Evolutionary conservation across 2,888 invertebrate genomes (phyloP).

Genomic region (Andrena bicolor): DNA sequence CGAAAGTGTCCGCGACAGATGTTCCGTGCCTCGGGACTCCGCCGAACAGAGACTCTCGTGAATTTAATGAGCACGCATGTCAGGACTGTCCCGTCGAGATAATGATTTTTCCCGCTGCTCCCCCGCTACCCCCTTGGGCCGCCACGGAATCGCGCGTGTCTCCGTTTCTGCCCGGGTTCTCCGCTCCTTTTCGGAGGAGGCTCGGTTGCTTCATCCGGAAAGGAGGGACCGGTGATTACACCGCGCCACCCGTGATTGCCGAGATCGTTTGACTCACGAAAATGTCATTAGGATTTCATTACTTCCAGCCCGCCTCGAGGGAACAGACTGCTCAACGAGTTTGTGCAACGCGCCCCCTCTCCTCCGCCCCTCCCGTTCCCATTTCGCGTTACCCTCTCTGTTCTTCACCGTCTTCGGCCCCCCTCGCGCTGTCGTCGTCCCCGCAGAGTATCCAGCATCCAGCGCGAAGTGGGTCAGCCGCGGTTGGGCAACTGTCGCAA

Average conservation of each 20-base stretch:
- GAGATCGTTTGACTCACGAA: constrained; percentile 81
- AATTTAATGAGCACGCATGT: constrained; percentile 56
- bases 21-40: constrained; percentile 22
- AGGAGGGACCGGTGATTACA: constrained; percentile 77
- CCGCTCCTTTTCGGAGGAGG: constrained; percentile 66
- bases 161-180: constrained; percentile 39
- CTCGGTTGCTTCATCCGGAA: constrained; percentile 78
- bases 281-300: constrained; percentile 83
- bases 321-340: constrained; percentile 70
- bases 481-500: constrained; percentile 72
- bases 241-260: constrained; percentile 77
- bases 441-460: constrained; percentile 56
- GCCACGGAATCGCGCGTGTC: constrained; percentile 43
- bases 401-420: constrained; percentile 26
- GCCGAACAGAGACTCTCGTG: not conserved
- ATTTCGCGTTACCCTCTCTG: constrained; percentile 26
- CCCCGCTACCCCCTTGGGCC: constrained; percentile 22
- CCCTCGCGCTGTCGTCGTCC: constrained; percentile 22
- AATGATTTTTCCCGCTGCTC: constrained; percentile 51
- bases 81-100: constrained; percentile 52
- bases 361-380: constrained; percentile 19
- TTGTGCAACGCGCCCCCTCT: constrained; percentile 69
- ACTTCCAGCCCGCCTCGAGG: constrained; percentile 76
- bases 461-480: constrained; percentile 72
- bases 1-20: constrained; percentile 32